A percentile compares a stretch with the other conserved stretches of the same genome.
Conservation (phyloP, 2,888 invertebrate genomes). For the Lysandra bellargus region DNA sequence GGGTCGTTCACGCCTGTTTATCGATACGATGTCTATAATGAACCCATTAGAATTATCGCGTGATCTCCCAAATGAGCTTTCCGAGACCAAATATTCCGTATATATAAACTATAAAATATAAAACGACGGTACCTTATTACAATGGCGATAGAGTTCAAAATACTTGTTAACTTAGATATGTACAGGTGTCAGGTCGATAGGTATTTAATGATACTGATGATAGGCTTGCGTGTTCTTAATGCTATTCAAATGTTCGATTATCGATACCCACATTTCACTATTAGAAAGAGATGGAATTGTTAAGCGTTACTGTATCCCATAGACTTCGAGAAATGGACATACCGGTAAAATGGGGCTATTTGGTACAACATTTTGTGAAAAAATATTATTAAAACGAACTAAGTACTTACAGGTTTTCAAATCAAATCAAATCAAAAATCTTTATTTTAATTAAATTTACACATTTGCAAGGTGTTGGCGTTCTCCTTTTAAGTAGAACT, state of each 20-base stretch:
- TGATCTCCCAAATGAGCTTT: constrained; percentile 63
- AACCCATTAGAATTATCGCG: constrained; percentile 60
- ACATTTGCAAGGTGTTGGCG: no score
- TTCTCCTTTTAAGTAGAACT: no score
- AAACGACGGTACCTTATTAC: background rate
- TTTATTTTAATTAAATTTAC: no score
- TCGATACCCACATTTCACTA: constrained; percentile 15
- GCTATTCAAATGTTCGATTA: constrained; percentile 7
- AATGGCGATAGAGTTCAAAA: background rate
- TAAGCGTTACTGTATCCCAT: background rate
- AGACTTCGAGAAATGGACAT: no score
- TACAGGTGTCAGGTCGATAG: constrained; percentile 13
- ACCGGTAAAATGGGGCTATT: no score
- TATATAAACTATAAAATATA: background rate
- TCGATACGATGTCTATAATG: constrained; percentile 45
- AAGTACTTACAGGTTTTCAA: no score
- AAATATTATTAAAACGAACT: no score
- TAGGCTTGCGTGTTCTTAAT: constrained; percentile 6
- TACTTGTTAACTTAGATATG: background rate
- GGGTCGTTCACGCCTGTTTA: constrained; percentile 55
- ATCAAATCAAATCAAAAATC: no score
- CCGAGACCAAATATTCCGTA: constrained; percentile 41
- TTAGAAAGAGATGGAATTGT: background rate
- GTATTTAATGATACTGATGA: background rate
- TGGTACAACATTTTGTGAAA: no score